phyloP scores from a whole-genome alignment of 2,113 vertebrate genomes.

The Danio rerio region DNA sequence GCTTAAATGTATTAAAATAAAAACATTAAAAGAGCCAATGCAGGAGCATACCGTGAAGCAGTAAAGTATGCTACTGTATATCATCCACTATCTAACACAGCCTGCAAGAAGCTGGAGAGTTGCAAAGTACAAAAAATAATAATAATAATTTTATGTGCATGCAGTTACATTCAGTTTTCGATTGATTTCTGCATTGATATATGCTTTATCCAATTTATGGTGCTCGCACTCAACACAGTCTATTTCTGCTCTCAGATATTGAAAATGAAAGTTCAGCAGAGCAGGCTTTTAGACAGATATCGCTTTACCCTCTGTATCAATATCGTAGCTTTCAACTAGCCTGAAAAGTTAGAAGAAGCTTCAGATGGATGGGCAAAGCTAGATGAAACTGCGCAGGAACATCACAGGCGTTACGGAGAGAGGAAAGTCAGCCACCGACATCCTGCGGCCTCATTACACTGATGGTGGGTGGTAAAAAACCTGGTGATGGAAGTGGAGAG shows the following conservation, averaged over 20 bases:
- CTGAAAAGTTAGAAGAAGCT: background rate
- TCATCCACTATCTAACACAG: background rate
- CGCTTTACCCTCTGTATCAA: background rate
- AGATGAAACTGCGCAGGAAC: background rate
- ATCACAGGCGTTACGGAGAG: background rate
- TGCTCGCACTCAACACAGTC: background rate
- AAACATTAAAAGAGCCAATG: background rate
- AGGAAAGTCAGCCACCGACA: slow-evolving; percentile 22
- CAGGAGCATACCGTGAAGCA: background rate
- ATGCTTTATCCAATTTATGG: background rate
- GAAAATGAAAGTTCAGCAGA: background rate
- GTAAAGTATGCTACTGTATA: background rate
- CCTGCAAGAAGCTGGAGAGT: background rate
- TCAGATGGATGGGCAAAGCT: background rate
- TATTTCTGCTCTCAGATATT: background rate
- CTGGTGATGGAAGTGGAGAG: slow-evolving; percentile 37
- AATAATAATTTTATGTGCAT: background rate
- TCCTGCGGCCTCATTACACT: slow-evolving; percentile 18
- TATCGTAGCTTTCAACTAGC: background rate
- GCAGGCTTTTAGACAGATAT: background rate
- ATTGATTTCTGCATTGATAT: background rate
- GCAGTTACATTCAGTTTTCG: background rate
- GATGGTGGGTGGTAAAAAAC: slow-evolving; percentile 33
- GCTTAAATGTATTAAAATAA: background rate
- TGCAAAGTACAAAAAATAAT: background rate